Evolutionary conservation across 2,888 invertebrate species (phyloP), one percentile per base, ranked within the genome.

Genomic region (Phortica okadai): DNA sequence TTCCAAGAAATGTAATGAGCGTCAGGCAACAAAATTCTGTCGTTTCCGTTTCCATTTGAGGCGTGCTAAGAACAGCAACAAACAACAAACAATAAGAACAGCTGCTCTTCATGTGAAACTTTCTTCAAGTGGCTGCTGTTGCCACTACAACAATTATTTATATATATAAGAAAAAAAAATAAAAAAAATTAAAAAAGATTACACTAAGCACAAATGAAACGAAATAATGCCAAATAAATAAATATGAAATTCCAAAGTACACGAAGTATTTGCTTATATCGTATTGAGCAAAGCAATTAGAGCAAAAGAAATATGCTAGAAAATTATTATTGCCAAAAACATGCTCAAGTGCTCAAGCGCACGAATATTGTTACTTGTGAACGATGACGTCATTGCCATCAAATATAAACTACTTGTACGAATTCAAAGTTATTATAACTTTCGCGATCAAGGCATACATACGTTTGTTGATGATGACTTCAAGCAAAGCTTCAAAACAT

Each of bases 41-140:
- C 8, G 62, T 25, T 11, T 80, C 77, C 79, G 78, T 67, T 84
- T 84, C 79, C 81, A 77, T 76, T 80, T 66, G n/a, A 58, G 25
- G 25, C 10, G 0, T 6, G 62, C 50, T 14, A 50, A 50, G 5
- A 50, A 50, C 14, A 50, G 6, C 50, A 50, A 50, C 50, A 50
- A 50, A 50, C 50, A 50, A 50, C 50, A 50, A 50, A 50, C 50
- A 50, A 50, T 14, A 6, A 50, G 4, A 50, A 50, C 8, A 50
- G 50, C 50, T 11, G 14, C 50, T 50, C 2, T 50, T 3, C 8
- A 14, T 50, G 14, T 14, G 8, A 50, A 8, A 50, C 50, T 50
- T 33, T 33, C 33, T 33, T 33, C 33, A 33, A 33, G 33, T 33
- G 33, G 33, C 33, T 33, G 33, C 33, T 33, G 33, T 33, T 21